These are phyloP conservation scores for Otus scops DNA, from an alignment of 2,797 vertebrate species.

Conservation along the genomic window DNA sequence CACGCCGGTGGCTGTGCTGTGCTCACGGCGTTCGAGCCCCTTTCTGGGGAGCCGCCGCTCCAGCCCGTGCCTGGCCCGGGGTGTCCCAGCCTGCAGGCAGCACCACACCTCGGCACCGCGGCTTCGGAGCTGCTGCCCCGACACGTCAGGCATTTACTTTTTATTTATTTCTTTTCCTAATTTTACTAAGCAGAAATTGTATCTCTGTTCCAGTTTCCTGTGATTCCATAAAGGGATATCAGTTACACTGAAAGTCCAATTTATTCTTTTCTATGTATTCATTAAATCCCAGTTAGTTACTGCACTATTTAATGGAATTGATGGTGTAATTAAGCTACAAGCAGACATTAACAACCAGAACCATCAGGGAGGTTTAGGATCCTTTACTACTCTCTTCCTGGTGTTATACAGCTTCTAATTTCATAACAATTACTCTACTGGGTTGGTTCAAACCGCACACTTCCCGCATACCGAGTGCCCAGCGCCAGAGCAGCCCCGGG, in stretches of 20 bases:
- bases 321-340: constrained; percentile 12
- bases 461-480: fast-evolving
- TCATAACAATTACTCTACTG: neutral
- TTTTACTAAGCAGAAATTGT: neutral
- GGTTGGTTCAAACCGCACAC: neutral
- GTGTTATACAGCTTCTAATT: neutral
- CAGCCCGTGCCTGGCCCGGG: fast-evolving
- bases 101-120: neutral
- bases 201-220: neutral
- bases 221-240: neutral
- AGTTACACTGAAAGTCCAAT: neutral
- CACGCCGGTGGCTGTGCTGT: neutral
- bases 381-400: neutral
- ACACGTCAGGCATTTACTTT: neutral
- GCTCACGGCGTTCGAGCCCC: fast-evolving
- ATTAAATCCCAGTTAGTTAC: constrained; percentile 23
- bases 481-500: no score
- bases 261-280: constrained; percentile 20
- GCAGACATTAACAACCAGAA: constrained; percentile 26
- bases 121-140: neutral
- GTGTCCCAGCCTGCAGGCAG: neutral
- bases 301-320: neutral
- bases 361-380: neutral
- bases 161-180: neutral
- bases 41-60: neutral